Conservation (phyloP, 2,888 invertebrate genomes). For the Caenorhabditis auriculariae region DNA sequence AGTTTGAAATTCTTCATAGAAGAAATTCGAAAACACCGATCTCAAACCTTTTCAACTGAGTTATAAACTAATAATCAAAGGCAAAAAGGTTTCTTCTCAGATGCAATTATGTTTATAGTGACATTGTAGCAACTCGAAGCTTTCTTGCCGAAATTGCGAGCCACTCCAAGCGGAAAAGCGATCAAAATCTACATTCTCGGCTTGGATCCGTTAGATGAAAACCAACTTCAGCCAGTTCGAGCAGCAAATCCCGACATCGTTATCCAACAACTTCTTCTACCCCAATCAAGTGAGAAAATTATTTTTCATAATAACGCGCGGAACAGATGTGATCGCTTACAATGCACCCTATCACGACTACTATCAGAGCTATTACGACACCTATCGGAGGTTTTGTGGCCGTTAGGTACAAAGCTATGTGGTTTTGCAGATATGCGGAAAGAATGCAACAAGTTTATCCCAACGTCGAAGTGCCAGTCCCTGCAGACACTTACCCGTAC, state of each 20-base stretch:
- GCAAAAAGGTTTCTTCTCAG: too few species aligned
- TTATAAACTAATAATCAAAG: too few species aligned
- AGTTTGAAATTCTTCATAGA: too few species aligned
- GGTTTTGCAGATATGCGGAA: conserved; percentile 13
- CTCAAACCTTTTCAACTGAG: too few species aligned
- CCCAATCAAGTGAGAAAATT: not conserved
- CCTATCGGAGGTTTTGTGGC: conserved; percentile 11
- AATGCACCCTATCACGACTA: conserved; percentile 22
- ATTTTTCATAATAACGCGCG: too few species aligned
- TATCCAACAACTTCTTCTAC: not conserved
- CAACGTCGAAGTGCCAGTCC: conserved; percentile 11
- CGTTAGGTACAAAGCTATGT: not conserved
- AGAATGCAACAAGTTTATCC: conserved; percentile 25
- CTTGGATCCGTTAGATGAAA: not conserved
- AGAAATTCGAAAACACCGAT: too few species aligned
- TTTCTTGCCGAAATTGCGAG: too few species aligned
- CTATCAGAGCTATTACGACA: conserved; percentile 26
- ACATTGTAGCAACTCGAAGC: too few species aligned
- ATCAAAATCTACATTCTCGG: not conserved
- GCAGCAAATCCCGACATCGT: not conserved
- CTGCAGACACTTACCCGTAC: conserved; percentile 17
- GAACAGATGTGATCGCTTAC: conserved; percentile 15
- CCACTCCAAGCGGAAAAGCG: too few species aligned
- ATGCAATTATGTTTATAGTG: too few species aligned
- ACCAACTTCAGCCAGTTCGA: not conserved